phyloP scores from a whole-genome alignment of 2,797 vertebrate genomes.

The Neosalanx taihuensis region DNA sequence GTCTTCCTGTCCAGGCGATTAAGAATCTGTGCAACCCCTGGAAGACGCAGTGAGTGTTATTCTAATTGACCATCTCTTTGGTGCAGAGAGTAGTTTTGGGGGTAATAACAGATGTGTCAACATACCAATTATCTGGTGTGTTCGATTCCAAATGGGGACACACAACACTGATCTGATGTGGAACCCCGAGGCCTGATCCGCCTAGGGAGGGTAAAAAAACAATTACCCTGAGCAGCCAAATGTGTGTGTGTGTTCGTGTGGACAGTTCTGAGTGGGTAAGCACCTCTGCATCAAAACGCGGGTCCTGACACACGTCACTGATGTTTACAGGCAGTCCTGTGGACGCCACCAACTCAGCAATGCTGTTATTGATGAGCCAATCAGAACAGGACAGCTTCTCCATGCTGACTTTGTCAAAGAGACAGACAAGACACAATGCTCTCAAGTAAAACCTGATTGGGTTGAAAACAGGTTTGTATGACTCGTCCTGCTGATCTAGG shows the following conservation, averaged over 20 bases:
- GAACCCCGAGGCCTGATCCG: conserved; percentile 78
- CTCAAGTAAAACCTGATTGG: conserved; percentile 14
- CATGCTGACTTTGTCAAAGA: conserved; percentile 68
- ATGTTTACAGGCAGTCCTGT: conserved; percentile 82
- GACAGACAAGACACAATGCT: conserved; percentile 37
- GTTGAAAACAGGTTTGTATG: not conserved
- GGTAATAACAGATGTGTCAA: conserved; percentile 23
- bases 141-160: conserved; percentile 81
- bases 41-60: conserved; percentile 19
- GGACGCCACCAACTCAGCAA: conserved; percentile 81
- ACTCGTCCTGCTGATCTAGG: not conserved
- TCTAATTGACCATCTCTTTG: not conserved
- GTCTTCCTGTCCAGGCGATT: conserved; percentile 80
- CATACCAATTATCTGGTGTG: conserved; percentile 80
- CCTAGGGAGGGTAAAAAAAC: conserved; percentile 52
- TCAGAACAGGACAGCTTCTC: conserved; percentile 81
- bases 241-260: not conserved
- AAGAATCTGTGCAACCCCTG: conserved; percentile 80
- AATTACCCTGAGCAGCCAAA: not conserved
- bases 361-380: conserved; percentile 85
- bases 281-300: conserved; percentile 80
- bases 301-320: conserved; percentile 81
- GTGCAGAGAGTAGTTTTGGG: not conserved
- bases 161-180: conserved; percentile 80
- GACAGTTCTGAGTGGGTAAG: conserved; percentile 4